Base-by-base conservation (phyloP, 2,888 invertebrate genomes). In the Lasioglossum oenotherae region DNA sequence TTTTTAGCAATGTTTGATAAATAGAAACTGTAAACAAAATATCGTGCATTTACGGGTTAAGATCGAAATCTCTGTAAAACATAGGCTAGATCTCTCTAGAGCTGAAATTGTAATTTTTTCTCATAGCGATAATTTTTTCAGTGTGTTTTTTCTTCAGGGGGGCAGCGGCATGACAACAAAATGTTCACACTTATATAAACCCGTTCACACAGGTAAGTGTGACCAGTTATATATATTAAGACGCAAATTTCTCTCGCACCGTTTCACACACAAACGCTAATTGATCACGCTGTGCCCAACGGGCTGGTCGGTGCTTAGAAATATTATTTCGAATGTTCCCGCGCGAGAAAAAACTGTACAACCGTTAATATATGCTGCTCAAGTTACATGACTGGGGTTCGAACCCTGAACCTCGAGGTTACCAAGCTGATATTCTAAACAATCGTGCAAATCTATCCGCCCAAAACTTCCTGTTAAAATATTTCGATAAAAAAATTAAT, bases 221-320 rank as follows among this genome's bases (percentile, higher is more conserved):
- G 72, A 76, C 16, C 38, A 38, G 71, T 57, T 73, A 83, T 67
- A 64, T 87, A 79, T 83, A 64, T 35, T 71, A 82, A 81, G 85
- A 83, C 86, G 67, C 44, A 80, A 38, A 53, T 46, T 88, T 85
- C 14, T 35, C 82, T 53, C 82, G 90, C 92, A 91, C 83, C 88
- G 81, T 72, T 81, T 86, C 67, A 81, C 88, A 83, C 80, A 80
- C 81, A 83, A 84, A 84, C 86, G 79, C 78, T 81, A 74, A 44
- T 69, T 1, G n/a, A 19, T 16, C 74, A 60, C 84, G 83, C 78
- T 76, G 57, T 84, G 84, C 49, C 77, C 84, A 84, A 74, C 49
- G 83, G 82, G 75, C 46, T 46, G 8, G 14, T 75, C 76, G 77
- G 73, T 74, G 83, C 73, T 46, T 41, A n/a, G 44, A 69, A 35